phyloP scores from a whole-genome alignment of 1,140 invertebrate genomes.

The Atta texana region DNA sequence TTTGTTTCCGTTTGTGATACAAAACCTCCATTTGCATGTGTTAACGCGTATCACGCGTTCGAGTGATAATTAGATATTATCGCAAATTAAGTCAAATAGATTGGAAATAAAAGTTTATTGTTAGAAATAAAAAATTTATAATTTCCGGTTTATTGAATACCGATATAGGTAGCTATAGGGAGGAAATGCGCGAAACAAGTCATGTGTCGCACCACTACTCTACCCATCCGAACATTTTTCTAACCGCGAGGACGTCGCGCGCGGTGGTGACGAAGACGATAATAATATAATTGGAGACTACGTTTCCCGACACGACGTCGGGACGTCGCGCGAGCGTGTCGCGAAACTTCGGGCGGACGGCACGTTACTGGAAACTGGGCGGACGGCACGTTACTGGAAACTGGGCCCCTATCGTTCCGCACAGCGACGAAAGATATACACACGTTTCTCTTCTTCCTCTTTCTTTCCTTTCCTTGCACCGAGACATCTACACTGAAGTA shows the following conservation, averaged over 20 bases:
- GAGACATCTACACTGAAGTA: constrained; percentile 19
- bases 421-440: constrained; percentile 1
- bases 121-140: background rate
- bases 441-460: constrained; percentile 55
- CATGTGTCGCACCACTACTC: background rate
- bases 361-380: constrained; percentile 61
- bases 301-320: background rate
- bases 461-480: constrained; percentile 39
- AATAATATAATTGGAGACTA: background rate
- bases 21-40: background rate
- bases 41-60: background rate
- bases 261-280: background rate
- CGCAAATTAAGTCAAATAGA: background rate
- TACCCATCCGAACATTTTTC: background rate
- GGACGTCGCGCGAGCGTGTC: constrained; percentile 7
- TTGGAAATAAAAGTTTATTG: background rate
- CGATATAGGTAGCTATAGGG: background rate
- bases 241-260: background rate
- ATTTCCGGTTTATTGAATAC: background rate
- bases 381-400: constrained; percentile 60
- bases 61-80: too few relatives aligned
- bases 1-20: background rate
- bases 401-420: constrained; percentile 53
- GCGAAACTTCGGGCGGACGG: constrained; percentile 38
- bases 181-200: background rate